phyloP scores from a whole-genome alignment of 2,888 invertebrate species.

The Helleia helle region DNA sequence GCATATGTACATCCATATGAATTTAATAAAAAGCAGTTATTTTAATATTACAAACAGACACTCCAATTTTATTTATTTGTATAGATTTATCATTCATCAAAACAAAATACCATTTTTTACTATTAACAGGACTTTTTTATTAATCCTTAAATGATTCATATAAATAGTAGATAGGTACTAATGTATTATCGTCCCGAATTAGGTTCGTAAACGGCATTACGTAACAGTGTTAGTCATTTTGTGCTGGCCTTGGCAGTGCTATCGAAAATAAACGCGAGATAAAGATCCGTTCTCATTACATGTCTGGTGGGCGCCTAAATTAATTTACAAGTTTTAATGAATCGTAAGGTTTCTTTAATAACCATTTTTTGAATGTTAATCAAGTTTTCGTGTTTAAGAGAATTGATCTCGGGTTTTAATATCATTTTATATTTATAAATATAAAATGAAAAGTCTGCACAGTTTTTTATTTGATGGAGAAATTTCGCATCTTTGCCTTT shows the following conservation, averaged over 20 bases:
- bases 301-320: slow-evolving; percentile 1
- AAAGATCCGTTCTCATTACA: slow-evolving; percentile 10
- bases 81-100: too few species aligned
- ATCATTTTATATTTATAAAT: neutral
- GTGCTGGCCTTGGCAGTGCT: slow-evolving; percentile 29
- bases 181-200: neutral
- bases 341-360: neutral
- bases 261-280: slow-evolving; percentile 25
- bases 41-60: too few species aligned
- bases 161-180: too few species aligned
- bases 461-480: too few species aligned
- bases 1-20: too few species aligned
- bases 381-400: neutral
- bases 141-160: too few species aligned
- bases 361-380: neutral
- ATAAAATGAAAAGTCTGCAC: neutral
- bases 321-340: slow-evolving; percentile 6
- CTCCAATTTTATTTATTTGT: too few species aligned
- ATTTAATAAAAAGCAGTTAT: too few species aligned
- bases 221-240: slow-evolving; percentile 23
- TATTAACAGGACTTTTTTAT: too few species aligned
- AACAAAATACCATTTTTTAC: too few species aligned
- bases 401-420: neutral
- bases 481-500: too few species aligned
- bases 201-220: slow-evolving; percentile 17